These are phyloP conservation scores for Sarcophaga rosellei DNA, from an alignment of 2,888 invertebrate species.

Conservation along the genomic window DNA sequence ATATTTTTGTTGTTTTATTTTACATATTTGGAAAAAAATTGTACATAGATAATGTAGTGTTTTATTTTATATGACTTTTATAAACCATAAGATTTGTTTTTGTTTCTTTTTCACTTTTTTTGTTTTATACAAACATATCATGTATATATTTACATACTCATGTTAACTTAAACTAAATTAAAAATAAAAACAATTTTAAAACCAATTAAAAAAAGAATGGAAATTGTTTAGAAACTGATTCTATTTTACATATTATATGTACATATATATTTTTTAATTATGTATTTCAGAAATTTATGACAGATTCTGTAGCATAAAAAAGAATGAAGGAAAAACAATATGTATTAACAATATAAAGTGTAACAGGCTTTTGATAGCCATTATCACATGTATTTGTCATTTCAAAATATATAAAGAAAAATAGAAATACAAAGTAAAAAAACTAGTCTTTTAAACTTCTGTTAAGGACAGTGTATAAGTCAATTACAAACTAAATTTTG, in stretches of 20 bases:
- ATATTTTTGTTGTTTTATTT: constrained; percentile 31
- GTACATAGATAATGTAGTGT: constrained; percentile 32
- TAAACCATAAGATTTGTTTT: constrained; percentile 28
- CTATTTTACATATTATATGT: too few species aligned
- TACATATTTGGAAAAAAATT: constrained; percentile 55
- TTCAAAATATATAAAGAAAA: neutral
- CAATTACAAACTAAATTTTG: neutral
- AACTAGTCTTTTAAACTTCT: neutral
- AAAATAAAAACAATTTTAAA: neutral
- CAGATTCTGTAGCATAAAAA: neutral
- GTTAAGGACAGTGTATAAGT: too few species aligned
- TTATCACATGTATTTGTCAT: constrained; percentile 15
- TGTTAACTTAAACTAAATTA: neutral
- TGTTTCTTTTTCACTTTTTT: neutral
- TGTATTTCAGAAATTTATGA: constrained; percentile 33
- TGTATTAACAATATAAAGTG: constrained; percentile 18
- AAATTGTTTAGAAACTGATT: too few species aligned
- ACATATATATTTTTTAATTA: constrained; percentile 6
- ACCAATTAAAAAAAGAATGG: neutral
- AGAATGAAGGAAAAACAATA: neutral
- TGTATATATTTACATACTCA: constrained; percentile 8
- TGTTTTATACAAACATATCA: neutral
- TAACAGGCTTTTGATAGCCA: constrained; percentile 2
- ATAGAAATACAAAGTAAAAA: neutral
- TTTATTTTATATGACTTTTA: constrained; percentile 39